phyloP scores from a whole-genome alignment of 2,888 invertebrate genomes.

The Apodemia mormo region DNA sequence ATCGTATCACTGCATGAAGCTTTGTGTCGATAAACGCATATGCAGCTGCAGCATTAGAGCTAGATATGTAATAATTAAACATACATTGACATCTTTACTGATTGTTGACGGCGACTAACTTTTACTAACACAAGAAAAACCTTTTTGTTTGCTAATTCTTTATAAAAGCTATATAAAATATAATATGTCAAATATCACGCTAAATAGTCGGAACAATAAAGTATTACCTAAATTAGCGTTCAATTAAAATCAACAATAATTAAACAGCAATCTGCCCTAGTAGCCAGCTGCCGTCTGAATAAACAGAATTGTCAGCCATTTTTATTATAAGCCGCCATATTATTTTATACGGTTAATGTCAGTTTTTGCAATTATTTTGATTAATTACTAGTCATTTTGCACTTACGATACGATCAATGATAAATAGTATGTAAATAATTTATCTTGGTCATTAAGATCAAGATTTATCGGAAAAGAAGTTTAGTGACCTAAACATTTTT shows the following conservation, averaged over 20 bases:
- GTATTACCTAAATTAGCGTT: neutral
- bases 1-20: too few relatives aligned
- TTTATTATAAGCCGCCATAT: slow-evolving; percentile 42
- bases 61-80: too few relatives aligned
- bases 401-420: slow-evolving; percentile 24
- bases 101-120: too few relatives aligned
- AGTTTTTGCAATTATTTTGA: slow-evolving; percentile 32
- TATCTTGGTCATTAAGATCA: slow-evolving; percentile 7
- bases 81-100: too few relatives aligned
- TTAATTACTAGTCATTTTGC: slow-evolving; percentile 28
- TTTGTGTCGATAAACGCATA: too few relatives aligned
- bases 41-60: too few relatives aligned
- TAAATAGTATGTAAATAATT: slow-evolving; percentile 9
- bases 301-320: slow-evolving; percentile 44
- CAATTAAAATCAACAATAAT: slow-evolving; percentile 28
- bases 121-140: too few relatives aligned
- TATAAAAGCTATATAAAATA: too few relatives aligned
- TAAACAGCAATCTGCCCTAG: slow-evolving; percentile 30
- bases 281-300: slow-evolving; percentile 48
- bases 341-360: slow-evolving; percentile 39
- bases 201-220: neutral
- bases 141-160: too few relatives aligned
- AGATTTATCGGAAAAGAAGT: neutral
- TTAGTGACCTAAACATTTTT: neutral
- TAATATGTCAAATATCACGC: too few relatives aligned